These are phyloP conservation scores for Otolemur crassicaudatus DNA, from an alignment of 2,797 vertebrate genomes.

Conservation along the genomic window DNA sequence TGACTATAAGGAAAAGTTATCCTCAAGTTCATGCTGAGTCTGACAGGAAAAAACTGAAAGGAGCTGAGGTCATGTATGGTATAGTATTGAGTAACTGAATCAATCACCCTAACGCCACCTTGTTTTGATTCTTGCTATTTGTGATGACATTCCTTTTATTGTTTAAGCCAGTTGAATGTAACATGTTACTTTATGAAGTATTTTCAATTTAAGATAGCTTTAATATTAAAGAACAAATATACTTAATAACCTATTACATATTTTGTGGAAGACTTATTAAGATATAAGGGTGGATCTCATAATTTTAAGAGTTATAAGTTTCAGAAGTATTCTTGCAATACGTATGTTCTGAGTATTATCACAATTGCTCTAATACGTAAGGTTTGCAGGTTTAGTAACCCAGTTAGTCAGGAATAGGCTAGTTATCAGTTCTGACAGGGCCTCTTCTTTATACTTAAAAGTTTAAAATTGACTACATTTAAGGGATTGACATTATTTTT, in stretches of 20 bases:
- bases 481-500: conserved; percentile 26
- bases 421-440: not conserved
- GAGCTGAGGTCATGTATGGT: not conserved
- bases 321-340: not conserved
- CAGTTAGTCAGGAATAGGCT: not conserved
- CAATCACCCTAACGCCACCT: not conserved
- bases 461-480: conserved; percentile 41
- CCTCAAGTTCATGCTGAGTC: not conserved
- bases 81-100: not conserved
- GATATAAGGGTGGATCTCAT: not conserved
- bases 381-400: conserved; percentile 26
- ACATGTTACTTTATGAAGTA: not conserved
- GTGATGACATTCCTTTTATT: not conserved
- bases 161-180: not conserved
- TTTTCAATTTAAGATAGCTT: conserved; percentile 41
- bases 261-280: not conserved
- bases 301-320: conserved; percentile 50
- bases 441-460: conserved; percentile 32
- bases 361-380: not conserved
- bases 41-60: not conserved
- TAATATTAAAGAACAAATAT: conserved; percentile 39
- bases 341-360: not conserved
- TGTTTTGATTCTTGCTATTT: not conserved
- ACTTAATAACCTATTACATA: not conserved
- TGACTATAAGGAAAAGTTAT: not conserved